phyloP scores from a whole-genome alignment of 1,140 invertebrate species.

The Lysiphlebus fabarum region DNA sequence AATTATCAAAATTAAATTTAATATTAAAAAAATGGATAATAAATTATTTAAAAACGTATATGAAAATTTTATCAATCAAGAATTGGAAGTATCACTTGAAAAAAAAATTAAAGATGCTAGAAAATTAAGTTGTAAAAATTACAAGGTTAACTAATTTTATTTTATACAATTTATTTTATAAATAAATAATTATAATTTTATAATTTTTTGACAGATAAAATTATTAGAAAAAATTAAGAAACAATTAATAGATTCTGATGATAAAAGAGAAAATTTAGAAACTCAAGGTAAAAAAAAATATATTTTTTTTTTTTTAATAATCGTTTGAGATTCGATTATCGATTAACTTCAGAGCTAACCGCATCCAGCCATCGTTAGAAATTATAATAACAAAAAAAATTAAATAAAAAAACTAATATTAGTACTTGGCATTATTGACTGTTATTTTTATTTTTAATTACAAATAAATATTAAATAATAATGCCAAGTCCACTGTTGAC shows the following conservation, averaged over 20 bases:
- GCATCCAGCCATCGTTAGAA: too few relatives aligned
- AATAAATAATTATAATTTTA: not conserved
- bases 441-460: not conserved
- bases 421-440: not conserved
- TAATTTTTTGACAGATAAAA: not conserved
- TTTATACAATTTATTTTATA: not conserved
- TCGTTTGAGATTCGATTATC: not conserved
- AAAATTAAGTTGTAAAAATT: not conserved
- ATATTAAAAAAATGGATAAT: too few relatives aligned
- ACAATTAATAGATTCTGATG: not conserved
- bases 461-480: conserved; percentile 22
- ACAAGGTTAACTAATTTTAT: not conserved
- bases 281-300: too few relatives aligned
- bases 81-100: not conserved
- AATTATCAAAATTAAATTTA: too few relatives aligned
- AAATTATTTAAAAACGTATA: too few relatives aligned
- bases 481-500: conserved; percentile 51
- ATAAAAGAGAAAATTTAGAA: not conserved
- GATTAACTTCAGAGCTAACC: not conserved
- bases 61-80: too few relatives aligned
- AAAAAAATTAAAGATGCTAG: not conserved
- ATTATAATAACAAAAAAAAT: not conserved
- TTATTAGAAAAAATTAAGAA: not conserved
- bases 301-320: too few relatives aligned
- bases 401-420: not conserved